Percentiles rank a stretch among this genome's conserved stretches.
Evolutionary conservation across 2,797 vertebrate species (phyloP).

Genomic region (Benthosema pterotum): DNA sequence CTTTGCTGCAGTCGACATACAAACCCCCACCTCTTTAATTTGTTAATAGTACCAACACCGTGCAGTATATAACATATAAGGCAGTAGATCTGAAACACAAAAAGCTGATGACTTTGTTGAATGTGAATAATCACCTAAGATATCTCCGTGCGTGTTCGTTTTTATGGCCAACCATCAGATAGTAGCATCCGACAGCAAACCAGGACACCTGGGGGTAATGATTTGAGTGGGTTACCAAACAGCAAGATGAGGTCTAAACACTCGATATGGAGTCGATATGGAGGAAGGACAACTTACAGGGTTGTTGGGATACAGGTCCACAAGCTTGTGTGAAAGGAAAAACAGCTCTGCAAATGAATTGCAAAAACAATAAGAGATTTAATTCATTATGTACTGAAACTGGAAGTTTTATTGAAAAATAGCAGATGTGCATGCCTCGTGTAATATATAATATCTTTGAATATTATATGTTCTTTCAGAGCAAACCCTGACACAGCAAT

Average conservation of each 20-base stretch:
- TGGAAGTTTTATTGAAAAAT: neutral
- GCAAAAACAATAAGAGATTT: neutral
- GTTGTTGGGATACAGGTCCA: conserved; percentile 98
- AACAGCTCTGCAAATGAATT: conserved; percentile 87
- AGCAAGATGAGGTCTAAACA: neutral
- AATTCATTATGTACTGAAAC: neutral
- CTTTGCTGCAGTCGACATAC: conserved; percentile 83
- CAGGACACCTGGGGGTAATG: conserved; percentile 79
- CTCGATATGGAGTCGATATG: neutral
- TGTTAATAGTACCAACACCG: neutral
- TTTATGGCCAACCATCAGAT: conserved; percentile 99
- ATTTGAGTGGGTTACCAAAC: conserved; percentile 11
- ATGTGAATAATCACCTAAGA: conserved; percentile 82
- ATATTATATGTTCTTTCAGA: too few relatives aligned
- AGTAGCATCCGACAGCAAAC: conserved; percentile 99
- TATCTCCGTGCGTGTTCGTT: conserved; percentile 97
- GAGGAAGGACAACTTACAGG: conserved; percentile 86
- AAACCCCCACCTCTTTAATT: neutral
- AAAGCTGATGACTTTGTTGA: neutral
- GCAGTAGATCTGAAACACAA: conserved; percentile 3
- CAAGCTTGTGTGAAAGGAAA: conserved; percentile 98
- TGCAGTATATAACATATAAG: neutral
- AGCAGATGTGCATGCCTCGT: too few relatives aligned
- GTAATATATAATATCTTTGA: too few relatives aligned
- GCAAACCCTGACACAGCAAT: neutral